Conservation (phyloP, 2,113 vertebrate genomes). For the rabbit (Oryctolagus cuniculus) region mOryCun1.1 NC_091453.1:82205001-82205500, state of each 20-base stretch:
- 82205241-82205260: neutral
- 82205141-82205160: neutral
- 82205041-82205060: neutral
- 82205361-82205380: conserved; percentile 5
- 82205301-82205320: neutral
- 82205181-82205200: neutral
- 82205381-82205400: neutral
- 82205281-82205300: neutral
- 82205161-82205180: neutral
- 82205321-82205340: conserved; percentile 33
- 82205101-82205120: neutral
- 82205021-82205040: neutral
- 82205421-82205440: neutral
- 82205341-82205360: neutral
- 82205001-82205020: neutral
- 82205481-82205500: neutral
- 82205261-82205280: neutral
- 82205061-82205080: neutral
- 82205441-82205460: neutral
- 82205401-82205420: neutral
- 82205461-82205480: neutral
- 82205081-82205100: neutral
- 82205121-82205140: conserved; percentile 4
- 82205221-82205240: neutral
- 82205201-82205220: neutral